Base-by-base conservation (phyloP, 2,113 vertebrate species). In the Dromiciops gliroides region DNA sequence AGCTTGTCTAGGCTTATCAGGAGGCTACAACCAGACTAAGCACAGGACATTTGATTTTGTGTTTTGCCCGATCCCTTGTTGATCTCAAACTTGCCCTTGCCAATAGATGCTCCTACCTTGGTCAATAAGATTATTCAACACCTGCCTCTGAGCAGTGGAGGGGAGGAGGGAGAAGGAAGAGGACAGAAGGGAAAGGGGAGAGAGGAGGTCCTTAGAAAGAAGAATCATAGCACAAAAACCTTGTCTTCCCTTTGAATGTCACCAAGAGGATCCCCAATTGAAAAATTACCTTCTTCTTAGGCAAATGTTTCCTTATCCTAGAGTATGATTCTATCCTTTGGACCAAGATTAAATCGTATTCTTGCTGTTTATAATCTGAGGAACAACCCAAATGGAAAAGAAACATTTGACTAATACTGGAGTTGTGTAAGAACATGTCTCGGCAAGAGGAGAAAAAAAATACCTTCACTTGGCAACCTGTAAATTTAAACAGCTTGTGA, bases 111-210 rank as follows among this genome's bases (percentile, higher is more conserved):
- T 75, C 4, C 60, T 75, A n/a, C n/a, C 14, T 75, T 75, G 37
- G 37, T n/a, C n/a, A n/a, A 31, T 5, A n/a, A 75, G 4, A n/a
- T n/a, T 75, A n/a, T 12, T n/a, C 14, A 60, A 31, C 37, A 75
- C 14, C 1, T 75, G 37, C 37, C 60, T 75, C 60, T 75, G 60
- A 75, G 3, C 31, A n/a, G 8, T 19, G 37, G 60, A n/a, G 16
- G 4, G 16, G 12, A 16, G 37, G n/a, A 37, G 3, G 11, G 2
- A 3, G 3, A 11, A 10, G 4, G 14, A 37, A 75, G 5, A n/a
- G 37, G n/a, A n/a, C n/a, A n/a, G 37, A 75, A 37, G 3, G 11
- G 2, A 3, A 10, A 11, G 26, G 4, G 14, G 60, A 75, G 5
- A n/a, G 37, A 37, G 60, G n/a, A 75, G 31, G 12, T 75, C 16